These are phyloP conservation scores for Eurypyga helias DNA, from an alignment of 2,113 vertebrate species.

Conservation along the genomic window DNA sequence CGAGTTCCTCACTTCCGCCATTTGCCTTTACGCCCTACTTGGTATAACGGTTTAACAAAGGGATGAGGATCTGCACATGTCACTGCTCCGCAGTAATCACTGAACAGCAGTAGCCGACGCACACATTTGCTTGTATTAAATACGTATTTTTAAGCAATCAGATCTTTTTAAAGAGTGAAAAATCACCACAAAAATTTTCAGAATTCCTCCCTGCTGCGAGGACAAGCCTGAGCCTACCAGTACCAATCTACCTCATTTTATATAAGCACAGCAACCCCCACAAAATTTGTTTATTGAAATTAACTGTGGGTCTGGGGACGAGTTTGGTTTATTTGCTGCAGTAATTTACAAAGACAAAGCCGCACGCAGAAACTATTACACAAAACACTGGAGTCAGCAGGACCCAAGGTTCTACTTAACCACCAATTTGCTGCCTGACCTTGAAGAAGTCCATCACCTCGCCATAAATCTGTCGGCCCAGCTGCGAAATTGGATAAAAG, in stretches of 20 bases:
- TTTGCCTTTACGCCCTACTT: not conserved
- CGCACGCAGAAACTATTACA: not conserved
- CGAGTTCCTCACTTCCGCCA: accelerated
- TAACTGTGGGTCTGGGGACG: not conserved
- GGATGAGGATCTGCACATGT: not conserved
- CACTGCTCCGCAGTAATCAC: not conserved
- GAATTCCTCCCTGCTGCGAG: not conserved
- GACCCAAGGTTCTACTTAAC: not conserved
- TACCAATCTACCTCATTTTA: not conserved
- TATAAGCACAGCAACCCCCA: not conserved
- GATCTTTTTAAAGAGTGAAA: not conserved
- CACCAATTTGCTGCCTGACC: not conserved
- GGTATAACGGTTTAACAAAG: not conserved
- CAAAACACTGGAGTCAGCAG: not conserved
- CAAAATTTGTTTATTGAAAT: constrained; percentile 21
- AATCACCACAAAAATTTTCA: not conserved
- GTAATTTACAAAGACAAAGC: not conserved
- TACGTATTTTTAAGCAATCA: not conserved
- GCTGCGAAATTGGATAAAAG: not conserved
- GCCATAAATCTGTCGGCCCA: not conserved
- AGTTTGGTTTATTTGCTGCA: not conserved
- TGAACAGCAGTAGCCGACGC: not conserved
- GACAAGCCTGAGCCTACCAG: not conserved
- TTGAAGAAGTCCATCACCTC: constrained; percentile 9
- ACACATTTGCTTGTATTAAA: not conserved